phyloP scores from a whole-genome alignment of 2,113 vertebrate species.

The Hippocampus barbouri region DNA sequence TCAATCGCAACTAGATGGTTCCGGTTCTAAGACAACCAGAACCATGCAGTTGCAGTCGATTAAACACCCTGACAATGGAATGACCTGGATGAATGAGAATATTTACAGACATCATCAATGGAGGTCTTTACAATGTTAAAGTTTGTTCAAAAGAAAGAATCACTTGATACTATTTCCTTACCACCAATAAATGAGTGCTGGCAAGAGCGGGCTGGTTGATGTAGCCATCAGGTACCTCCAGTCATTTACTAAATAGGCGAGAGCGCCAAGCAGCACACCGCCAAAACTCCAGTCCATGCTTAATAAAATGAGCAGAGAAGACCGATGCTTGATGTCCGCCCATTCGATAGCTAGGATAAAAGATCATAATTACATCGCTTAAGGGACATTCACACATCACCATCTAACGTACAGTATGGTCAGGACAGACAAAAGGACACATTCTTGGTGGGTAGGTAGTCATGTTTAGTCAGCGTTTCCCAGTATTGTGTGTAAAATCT shows the following conservation, averaged over 20 bases:
- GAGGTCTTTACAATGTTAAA: background rate
- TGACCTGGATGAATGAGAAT: too few species aligned
- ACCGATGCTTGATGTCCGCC: constrained; percentile 64
- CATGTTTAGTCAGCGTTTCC: background rate
- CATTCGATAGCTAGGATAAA: constrained; percentile 57
- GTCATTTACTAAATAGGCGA: constrained; percentile 62
- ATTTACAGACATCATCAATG: background rate
- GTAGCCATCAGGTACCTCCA: constrained; percentile 54
- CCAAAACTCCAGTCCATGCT: constrained; percentile 57
- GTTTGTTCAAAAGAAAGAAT: background rate
- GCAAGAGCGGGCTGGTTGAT: constrained; percentile 40
- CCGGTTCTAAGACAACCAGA: too few species aligned
- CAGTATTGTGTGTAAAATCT: too few species aligned
- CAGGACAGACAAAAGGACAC: background rate
- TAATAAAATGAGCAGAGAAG: constrained; percentile 39
- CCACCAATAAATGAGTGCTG: constrained; percentile 60
- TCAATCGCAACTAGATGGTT: too few species aligned
- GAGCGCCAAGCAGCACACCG: constrained; percentile 32
- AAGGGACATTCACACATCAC: background rate
- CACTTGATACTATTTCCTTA: constrained; percentile 23
- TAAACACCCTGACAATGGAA: too few species aligned
- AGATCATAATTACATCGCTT: background rate
- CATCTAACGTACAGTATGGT: too few species aligned
- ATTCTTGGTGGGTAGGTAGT: background rate
- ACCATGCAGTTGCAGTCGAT: too few species aligned